A percentile compares a stretch with the other conserved stretches of the same genome.
phyloP scores from a whole-genome alignment of 1,140 invertebrate genomes.

The Euura saliciscinereae region DNA sequence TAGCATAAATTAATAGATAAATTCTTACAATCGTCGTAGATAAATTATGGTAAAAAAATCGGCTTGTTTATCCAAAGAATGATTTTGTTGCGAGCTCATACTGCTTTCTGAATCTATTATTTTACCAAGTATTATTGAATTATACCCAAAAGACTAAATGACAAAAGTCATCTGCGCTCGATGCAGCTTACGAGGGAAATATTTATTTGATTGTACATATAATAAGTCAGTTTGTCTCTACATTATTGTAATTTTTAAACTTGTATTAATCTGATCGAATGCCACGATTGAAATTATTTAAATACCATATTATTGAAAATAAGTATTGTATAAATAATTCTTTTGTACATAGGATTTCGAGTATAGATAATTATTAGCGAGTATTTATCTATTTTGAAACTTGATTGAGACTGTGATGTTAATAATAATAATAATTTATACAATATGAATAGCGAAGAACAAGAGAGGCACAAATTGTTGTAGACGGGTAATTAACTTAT shows the following conservation, averaged over 20 bases:
- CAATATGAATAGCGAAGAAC: not conserved
- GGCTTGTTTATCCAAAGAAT: too few species aligned
- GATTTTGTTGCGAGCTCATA: not conserved
- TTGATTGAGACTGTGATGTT: conserved; percentile 5
- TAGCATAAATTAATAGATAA: conserved; percentile 10
- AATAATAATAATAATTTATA: not conserved
- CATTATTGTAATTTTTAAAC: not conserved
- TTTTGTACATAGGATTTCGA: not conserved
- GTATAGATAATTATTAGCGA: not conserved
- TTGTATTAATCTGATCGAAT: not conserved
- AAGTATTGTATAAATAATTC: not conserved
- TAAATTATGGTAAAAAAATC: not conserved
- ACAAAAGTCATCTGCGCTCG: not conserved
- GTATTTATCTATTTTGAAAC: not conserved
- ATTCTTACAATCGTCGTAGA: not conserved
- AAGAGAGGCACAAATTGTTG: not conserved
- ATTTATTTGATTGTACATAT: not conserved
- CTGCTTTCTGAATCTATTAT: not conserved
- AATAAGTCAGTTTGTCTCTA: not conserved
- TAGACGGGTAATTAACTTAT: not conserved
- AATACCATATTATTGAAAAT: conserved; percentile 6
- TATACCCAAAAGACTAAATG: not conserved
- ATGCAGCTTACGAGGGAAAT: not conserved
- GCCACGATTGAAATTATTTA: not conserved
- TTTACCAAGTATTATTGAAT: not conserved